These are phyloP conservation scores for Dryococelus australis DNA, from an alignment of 2,888 invertebrate genomes.

Conservation along the genomic window DNA sequence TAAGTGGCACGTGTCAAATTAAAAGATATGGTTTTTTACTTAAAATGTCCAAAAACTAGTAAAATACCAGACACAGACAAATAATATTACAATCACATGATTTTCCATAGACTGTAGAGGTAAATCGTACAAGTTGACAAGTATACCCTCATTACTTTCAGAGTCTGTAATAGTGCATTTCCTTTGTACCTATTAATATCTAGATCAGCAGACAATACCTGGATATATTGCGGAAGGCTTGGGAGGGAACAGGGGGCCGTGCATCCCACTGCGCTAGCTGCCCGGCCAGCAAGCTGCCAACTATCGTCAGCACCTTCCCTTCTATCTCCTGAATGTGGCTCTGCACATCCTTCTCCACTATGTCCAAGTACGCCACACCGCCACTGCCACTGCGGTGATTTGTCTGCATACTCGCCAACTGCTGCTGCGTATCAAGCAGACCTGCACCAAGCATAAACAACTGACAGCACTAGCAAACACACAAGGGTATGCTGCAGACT, in stretches of 20 bases:
- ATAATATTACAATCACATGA: too few relatives aligned
- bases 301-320: constrained; percentile 88
- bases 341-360: constrained; percentile 79
- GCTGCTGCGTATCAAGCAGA: constrained; percentile 28
- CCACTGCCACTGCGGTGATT: constrained; percentile 47
- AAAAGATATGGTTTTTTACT: too few relatives aligned
- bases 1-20: too few relatives aligned
- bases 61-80: too few relatives aligned
- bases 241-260: constrained; percentile 93
- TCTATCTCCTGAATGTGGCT: constrained; percentile 94
- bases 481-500: too few relatives aligned
- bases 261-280: constrained; percentile 92
- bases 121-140: too few relatives aligned
- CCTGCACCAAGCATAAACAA: constrained; percentile 21
- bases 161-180: too few relatives aligned
- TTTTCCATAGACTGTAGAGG: too few relatives aligned
- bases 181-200: too few relatives aligned
- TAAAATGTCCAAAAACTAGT: too few relatives aligned
- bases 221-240: constrained; percentile 85
- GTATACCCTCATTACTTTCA: too few relatives aligned
- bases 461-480: not conserved
- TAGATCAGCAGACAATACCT: constrained; percentile 57
- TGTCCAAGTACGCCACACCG: constrained; percentile 63
- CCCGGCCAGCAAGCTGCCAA: constrained; percentile 82
- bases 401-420: constrained; percentile 17